Conservation (phyloP, 2,797 vertebrate species). For the Coregonus ussuriensis region DNA sequence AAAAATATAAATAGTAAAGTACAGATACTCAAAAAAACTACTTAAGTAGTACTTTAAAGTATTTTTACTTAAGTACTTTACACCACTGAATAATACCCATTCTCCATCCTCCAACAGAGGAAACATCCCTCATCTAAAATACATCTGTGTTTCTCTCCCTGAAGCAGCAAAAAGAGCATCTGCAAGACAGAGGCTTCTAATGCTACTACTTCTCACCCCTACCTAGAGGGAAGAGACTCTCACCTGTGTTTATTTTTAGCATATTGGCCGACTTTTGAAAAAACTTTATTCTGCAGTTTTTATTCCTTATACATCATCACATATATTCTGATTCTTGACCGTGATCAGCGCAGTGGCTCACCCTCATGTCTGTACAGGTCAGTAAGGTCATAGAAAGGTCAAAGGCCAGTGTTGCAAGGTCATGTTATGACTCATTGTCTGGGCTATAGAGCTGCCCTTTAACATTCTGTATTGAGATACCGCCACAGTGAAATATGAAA, state of each 20-base stretch:
- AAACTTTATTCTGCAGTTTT: slow-evolving; percentile 45
- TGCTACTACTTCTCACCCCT: slow-evolving; percentile 51
- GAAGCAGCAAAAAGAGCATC: slow-evolving; percentile 73
- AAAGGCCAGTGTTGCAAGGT: slow-evolving; percentile 28
- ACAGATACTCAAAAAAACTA: no score
- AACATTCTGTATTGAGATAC: slow-evolving; percentile 33
- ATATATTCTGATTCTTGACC: neutral
- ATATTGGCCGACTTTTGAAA: slow-evolving; percentile 54
- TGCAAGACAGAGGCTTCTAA: slow-evolving; percentile 72
- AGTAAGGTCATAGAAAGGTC: slow-evolving; percentile 37
- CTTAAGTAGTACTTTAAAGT: no score
- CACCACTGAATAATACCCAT: no score
- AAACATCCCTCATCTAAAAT: slow-evolving; percentile 43
- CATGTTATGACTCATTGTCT: slow-evolving; percentile 32
- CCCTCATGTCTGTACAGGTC: slow-evolving; percentile 21
- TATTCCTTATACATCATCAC: neutral
- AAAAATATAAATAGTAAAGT: no score
- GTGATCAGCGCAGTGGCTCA: no score
- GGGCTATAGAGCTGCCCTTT: slow-evolving; percentile 39
- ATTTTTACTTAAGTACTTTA: no score
- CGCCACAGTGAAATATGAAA: slow-evolving; percentile 63
- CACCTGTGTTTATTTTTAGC: slow-evolving; percentile 73
- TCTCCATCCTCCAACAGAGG: slow-evolving; percentile 55
- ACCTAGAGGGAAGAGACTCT: slow-evolving; percentile 64
- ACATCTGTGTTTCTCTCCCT: slow-evolving; percentile 47